Evolutionary conservation across 2,113 vertebrate genomes (phyloP), one percentile per base, ranked within the genome.

Genomic region (Lathamus discolor): DNA sequence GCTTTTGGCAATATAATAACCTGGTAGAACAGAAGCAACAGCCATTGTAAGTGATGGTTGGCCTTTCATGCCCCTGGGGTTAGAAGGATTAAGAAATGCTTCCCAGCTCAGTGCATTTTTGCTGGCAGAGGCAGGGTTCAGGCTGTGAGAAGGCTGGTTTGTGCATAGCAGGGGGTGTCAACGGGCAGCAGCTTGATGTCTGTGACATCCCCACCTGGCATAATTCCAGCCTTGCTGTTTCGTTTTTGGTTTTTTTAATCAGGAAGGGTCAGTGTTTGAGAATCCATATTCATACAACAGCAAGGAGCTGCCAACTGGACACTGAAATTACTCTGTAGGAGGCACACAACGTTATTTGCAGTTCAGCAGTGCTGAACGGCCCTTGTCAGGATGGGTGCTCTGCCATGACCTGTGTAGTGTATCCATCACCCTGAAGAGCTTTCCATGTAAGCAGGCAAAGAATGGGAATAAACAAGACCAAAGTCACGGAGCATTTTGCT

Each of bases 151-250:
- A 73, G 51, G 64, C 44, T 68, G 72, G 27, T 17, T 59, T 10
- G 25, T 39, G 37, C 5, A 12, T 12, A 16, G 44, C 1, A 0
- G 3, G 0, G 8, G 13, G 7, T 51, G 66, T n/a, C 79, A 59
- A 22, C 0, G 0, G 29, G 51, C 39, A 17, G 72, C 72, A 68
- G 52, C 59, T 14, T 59, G 69, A 70, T 79, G 54, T 10, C 46
- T 49, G 29, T 67, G 66, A 67, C 57, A 39, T 59, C 41, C 59
- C 17, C n/a, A 51, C 39, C 63, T 39, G 39, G 3, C 2, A 2
- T 33, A 31, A 49, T 44, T 70, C 41, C 80, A 91, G 68, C n/a
- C 54, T 70, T 52, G 27, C 68, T 88, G 18, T 57, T 59, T 59
- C 49, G 5, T 16, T 51, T 48, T 9, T 7, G 33, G 6, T 1